Evolutionary conservation across 2,888 invertebrate species (phyloP).

Genomic region (Meghimatium bilineatum): DNA sequence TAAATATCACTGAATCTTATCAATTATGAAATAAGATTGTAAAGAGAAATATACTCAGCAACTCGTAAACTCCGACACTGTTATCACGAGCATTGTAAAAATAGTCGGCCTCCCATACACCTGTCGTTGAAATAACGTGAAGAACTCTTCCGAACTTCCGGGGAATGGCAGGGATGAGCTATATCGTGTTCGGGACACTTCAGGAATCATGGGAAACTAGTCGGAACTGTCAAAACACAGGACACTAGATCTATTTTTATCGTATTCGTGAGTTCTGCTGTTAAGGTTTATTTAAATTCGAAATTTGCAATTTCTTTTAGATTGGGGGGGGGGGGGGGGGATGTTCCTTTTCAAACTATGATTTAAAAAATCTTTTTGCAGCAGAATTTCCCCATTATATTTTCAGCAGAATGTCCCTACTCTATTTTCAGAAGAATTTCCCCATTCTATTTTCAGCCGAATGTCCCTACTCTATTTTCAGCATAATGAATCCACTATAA

Average conservation of each 20-base stretch:
- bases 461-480: too few species aligned
- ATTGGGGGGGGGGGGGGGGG: too few species aligned
- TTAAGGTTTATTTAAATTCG: too few species aligned
- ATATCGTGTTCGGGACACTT: conserved; percentile 30
- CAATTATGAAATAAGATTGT: not conserved
- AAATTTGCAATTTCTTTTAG: too few species aligned
- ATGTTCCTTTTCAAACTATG: too few species aligned
- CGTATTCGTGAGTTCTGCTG: not conserved
- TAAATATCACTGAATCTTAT: conserved; percentile 7
- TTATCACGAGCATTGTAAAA: conserved; percentile 38
- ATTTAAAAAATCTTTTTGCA: too few species aligned
- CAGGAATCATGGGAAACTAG: conserved; percentile 36
- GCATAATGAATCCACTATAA: too few species aligned
- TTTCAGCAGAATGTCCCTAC: too few species aligned
- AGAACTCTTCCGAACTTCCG: conserved; percentile 39
- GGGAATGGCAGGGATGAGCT: conserved; percentile 26
- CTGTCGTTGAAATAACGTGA: conserved; percentile 28
- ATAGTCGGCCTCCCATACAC: conserved; percentile 41
- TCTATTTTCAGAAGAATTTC: too few species aligned
- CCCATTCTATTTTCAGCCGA: too few species aligned
- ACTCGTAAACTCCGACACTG: conserved; percentile 8
- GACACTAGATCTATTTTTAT: not conserved
- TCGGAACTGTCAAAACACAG: conserved; percentile 13
- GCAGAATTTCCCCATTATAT: too few species aligned
- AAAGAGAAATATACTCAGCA: not conserved